A percentile compares a stretch with the other conserved stretches of the same genome.
phyloP scores from a whole-genome alignment of 92 coral and sea anemone species.

The Umimayanthus kanabou region DNA sequence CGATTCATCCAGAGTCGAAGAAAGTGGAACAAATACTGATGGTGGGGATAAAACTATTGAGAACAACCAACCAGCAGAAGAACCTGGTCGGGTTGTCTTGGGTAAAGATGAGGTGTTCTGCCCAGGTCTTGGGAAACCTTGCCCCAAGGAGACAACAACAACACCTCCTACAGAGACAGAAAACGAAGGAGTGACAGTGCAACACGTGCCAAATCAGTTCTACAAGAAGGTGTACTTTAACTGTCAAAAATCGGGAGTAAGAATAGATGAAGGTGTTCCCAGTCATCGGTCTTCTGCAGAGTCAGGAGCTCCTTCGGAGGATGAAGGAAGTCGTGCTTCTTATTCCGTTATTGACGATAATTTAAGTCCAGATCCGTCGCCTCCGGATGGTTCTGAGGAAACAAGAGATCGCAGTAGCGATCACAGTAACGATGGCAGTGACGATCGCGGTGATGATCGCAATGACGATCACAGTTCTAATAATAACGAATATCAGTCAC shows the following conservation, averaged over 20 bases:
- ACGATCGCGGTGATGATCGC: background rate
- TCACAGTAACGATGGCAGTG: background rate
- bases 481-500: background rate
- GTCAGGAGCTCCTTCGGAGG: background rate
- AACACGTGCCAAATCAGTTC: background rate
- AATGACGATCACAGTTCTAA: slow-evolving; percentile 7
- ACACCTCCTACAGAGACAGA: background rate
- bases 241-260: background rate
- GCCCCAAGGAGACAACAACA: slow-evolving; percentile 8
- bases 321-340: background rate
- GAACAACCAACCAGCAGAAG: background rate
- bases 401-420: slow-evolving; percentile 3
- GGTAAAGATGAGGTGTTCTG: slow-evolving; percentile 56
- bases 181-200: background rate
- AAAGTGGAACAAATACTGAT: background rate
- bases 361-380: background rate
- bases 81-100: slow-evolving; percentile 31
- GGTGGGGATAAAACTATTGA: slow-evolving; percentile 1
- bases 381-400: background rate
- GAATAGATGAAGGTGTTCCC: background rate
- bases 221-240: background rate
- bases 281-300: background rate
- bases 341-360: slow-evolving; percentile 8
- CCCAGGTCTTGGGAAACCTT: slow-evolving; percentile 37
- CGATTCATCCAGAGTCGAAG: background rate